Base-by-base conservation (phyloP, 2,888 invertebrate genomes). In the Ferrisia virgata region DNA sequence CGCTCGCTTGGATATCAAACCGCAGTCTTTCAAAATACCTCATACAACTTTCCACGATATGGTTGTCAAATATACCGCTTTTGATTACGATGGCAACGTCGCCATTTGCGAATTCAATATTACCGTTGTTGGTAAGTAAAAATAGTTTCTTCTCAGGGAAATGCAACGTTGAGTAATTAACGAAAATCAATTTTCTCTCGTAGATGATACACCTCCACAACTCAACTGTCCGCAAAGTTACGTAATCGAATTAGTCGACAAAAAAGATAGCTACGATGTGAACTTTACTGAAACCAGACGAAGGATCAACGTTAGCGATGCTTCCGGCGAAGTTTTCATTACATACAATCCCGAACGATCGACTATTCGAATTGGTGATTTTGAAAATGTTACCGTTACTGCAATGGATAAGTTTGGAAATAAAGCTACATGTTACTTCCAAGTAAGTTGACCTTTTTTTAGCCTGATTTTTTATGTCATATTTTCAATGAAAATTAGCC, bases 81-180 rank as follows among this genome's bases (percentile, higher is more conserved):
- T 96, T 87, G 99, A 99, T 90, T 96, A 96, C 87, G 98, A 98
- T 88, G 98, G 98, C 86, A 99, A 99, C 88, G 97, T 97, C 15
- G 99, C 98, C 15, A 96, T 97, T 88, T 99, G 99, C 88, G 95
- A 96, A 90, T 96, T 99, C 39, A 96, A 97, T 87, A 96, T 99
- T 39, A 96, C 97, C 0, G 96, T 97, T 11, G 96, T 96, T 39
- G 91, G 91, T 91, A 87, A 86, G 87, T 18, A 76, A 25, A 84
- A 31, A 82, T n/a, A n/a, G n/a, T 81, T 76, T 79, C 13, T 39
- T 83, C 36, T 85, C 78, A 84, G 58, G 11, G 22, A 11, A 58
- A n/a, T 13, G 22, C 13, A 33, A 33, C n/a, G 6, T 31, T 31
- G 3, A 5, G 31, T 5, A 18, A 31, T 69, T 31, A 31, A 15